Base-by-base conservation (phyloP, 2,888 invertebrate species). In the Drosophila nr. perissopoda region DNA sequence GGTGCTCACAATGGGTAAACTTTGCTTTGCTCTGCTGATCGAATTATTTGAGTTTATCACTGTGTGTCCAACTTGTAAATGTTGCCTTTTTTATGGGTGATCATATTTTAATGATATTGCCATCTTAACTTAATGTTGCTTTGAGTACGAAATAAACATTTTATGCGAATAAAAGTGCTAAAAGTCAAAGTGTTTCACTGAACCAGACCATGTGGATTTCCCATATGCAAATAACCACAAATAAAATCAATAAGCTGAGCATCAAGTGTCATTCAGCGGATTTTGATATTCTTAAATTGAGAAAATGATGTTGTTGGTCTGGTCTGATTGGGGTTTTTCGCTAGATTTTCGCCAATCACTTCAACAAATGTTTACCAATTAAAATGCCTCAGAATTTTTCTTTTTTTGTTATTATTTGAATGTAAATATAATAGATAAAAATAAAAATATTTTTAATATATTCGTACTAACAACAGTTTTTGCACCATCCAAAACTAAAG, bases 1-100 rank as follows among this genome's bases (percentile, higher is more conserved):
- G 60, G 57, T 53, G 76, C 40, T 69, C 69, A 63, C 80, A 79
- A 79, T 77, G 76, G 80, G 48, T 48, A 29, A 77, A 79, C 54
- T 74, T 62, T 53, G 57, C 33, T 33, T 33, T 0, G 33, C 33
- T 1, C 4, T 42, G 66, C 67, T 31, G 18, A 58, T 56, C 49
- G 34, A 38, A 36, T 56, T 56, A 64, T 36, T 33, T 58, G 16
- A 45, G 25, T 53, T 27, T n/a, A 25, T 42, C 49, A 36, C 38
- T 27, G 33, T 57, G n/a, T 25, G 21, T 18, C 18, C 53, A 56
- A 34, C 34, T 38, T 29, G 2, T 11, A 25, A n/a, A 45, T 25
- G 25, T 45, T 25, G 45, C 45, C 25, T 25, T 45, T 40, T 65
- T 59, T 31, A 58, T 25, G 51, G 51, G 5, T n/a, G 51, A 51